These are phyloP conservation scores for Ptychobarbus kaznakovi DNA, from an alignment of 2,797 vertebrate species.

Conservation along the genomic window DNA sequence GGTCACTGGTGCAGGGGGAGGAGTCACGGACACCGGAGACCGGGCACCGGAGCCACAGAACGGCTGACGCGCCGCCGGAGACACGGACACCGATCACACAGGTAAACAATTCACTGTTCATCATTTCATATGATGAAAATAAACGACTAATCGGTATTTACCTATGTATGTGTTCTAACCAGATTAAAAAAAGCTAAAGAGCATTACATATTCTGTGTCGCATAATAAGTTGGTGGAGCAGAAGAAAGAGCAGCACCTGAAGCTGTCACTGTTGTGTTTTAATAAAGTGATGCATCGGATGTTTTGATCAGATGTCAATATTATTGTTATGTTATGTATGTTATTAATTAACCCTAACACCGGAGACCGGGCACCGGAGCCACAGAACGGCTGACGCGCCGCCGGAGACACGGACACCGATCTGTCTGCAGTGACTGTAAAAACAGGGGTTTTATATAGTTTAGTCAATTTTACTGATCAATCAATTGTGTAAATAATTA, in stretches of 20 bases:
- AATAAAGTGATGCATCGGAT: not conserved
- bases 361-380: not conserved
- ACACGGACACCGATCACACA: not conserved
- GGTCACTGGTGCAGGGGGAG: not conserved
- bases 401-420: not conserved
- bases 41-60: not conserved
- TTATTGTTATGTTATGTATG: not conserved
- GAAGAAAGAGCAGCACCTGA: not conserved
- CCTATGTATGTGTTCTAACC: no score
- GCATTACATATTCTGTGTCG: not conserved
- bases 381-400: not conserved
- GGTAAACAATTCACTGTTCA: not conserved
- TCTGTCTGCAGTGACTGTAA: not conserved
- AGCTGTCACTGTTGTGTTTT: not conserved
- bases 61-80: not conserved
- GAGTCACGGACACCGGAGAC: not conserved
- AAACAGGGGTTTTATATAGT: not conserved
- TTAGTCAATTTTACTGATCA: not conserved
- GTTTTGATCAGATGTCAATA: not conserved
- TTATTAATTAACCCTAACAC: not conserved
- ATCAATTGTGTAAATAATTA: not conserved
- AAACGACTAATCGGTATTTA: no score
- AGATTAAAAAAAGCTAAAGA: no score
- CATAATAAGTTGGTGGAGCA: not conserved
- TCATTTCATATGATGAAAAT: not conserved